Conservation (phyloP, 2,797 vertebrate species). For the Lacerta bilineata region DNA sequence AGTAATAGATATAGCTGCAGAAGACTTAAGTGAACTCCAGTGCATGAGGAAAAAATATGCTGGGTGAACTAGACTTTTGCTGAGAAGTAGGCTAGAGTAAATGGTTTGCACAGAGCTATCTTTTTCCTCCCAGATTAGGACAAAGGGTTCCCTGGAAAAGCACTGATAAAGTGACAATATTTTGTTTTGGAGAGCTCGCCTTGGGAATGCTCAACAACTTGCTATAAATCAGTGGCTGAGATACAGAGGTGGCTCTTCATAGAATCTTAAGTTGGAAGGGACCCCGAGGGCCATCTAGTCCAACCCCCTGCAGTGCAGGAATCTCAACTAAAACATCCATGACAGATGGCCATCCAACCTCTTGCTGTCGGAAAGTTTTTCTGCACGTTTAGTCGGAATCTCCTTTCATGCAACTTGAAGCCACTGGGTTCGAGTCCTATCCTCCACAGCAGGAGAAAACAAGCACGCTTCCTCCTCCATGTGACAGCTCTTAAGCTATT, state of each 20-base stretch:
- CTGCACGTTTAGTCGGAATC: too few relatives aligned
- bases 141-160: neutral
- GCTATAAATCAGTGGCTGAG: conserved; percentile 20
- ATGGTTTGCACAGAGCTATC: neutral
- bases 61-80: neutral
- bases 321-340: too few relatives aligned
- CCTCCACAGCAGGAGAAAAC: too few relatives aligned
- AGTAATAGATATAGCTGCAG: neutral
- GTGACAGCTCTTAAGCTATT: too few relatives aligned
- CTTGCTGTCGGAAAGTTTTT: too few relatives aligned
- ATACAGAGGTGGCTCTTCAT: neutral
- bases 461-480: too few relatives aligned
- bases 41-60: neutral
- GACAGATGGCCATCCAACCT: too few relatives aligned
- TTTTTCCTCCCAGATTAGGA: neutral
- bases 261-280: too few relatives aligned
- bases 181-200: conserved; percentile 15
- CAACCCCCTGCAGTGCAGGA: too few relatives aligned
- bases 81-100: neutral
- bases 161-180: neutral
- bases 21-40: neutral
- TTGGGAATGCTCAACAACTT: neutral
- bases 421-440: too few relatives aligned
- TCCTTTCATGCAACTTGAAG: too few relatives aligned
- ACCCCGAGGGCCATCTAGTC: too few relatives aligned